phyloP scores from a whole-genome alignment of 1,140 invertebrate genomes.

The Bombus difficillimus region DNA sequence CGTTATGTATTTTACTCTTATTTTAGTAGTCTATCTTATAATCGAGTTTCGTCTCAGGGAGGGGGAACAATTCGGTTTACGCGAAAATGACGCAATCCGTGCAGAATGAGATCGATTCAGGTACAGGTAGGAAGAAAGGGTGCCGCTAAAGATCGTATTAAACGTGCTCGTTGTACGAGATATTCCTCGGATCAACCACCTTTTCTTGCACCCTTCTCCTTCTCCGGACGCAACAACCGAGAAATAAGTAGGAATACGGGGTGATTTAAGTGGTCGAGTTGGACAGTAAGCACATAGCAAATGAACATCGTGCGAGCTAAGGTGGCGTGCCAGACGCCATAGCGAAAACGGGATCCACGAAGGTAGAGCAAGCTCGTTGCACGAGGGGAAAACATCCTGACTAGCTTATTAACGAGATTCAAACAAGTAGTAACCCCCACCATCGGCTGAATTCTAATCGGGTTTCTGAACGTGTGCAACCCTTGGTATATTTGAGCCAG shows the following conservation, averaged over 20 bases:
- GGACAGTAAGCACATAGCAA: constrained; percentile 22
- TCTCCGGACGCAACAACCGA: too few relatives aligned
- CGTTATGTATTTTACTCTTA: background rate
- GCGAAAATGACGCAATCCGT: constrained; percentile 12
- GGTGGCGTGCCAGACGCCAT: constrained; percentile 31
- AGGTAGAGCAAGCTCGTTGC: constrained; percentile 6
- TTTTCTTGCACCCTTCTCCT: constrained; percentile 27
- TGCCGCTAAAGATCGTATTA: constrained; percentile 25
- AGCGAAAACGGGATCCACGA: constrained; percentile 25
- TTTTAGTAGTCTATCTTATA: background rate
- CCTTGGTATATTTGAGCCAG: background rate
- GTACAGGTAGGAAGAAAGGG: constrained; percentile 1
- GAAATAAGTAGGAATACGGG: constrained; percentile 15
- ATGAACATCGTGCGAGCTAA: constrained; percentile 38
- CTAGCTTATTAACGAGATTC: constrained; percentile 51
- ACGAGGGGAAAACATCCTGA: constrained; percentile 27
- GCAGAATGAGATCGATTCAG: constrained; percentile 18
- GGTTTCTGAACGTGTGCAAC: constrained; percentile 19
- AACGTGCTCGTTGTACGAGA: background rate
- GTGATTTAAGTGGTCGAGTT: constrained; percentile 41
- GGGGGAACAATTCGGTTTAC: background rate
- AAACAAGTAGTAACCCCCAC: constrained; percentile 8
- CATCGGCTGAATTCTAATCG: constrained; percentile 35
- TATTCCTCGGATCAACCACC: background rate
- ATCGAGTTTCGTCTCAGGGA: too few relatives aligned